Evolutionary conservation across 37 sponge, comb jelly and placozoan species (phyloP).

Genomic region (Cliona cf. orientalis): DNA sequence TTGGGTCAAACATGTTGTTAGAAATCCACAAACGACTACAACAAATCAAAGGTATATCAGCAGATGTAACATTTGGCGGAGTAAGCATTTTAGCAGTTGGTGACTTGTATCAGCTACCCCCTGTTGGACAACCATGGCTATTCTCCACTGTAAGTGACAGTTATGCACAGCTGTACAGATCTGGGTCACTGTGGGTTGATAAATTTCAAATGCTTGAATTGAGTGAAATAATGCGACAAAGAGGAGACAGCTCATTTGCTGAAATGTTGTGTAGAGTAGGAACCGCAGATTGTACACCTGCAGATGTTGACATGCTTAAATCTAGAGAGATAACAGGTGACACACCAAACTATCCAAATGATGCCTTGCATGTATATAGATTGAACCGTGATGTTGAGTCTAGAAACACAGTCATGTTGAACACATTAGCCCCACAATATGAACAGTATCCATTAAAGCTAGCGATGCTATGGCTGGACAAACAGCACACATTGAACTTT

Average conservation of each 20-base stretch:
- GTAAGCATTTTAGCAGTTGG: constrained; percentile 51
- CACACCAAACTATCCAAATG: constrained; percentile 27
- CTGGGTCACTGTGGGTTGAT: constrained; percentile 51
- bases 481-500: constrained; percentile 11
- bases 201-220: constrained; percentile 48
- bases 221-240: constrained; percentile 41
- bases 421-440: constrained; percentile 4
- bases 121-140: constrained; percentile 8
- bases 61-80: too few species aligned
- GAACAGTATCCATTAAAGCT: constrained; percentile 36
- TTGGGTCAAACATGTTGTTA: constrained; percentile 46
- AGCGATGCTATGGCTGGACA: constrained; percentile 42
- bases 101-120: constrained; percentile 47
- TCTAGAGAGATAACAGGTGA: constrained; percentile 10
- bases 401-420: constrained; percentile 21
- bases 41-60: too few species aligned
- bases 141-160: constrained; percentile 31
- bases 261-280: constrained; percentile 48
- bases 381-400: constrained; percentile 34
- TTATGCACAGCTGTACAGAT: constrained; percentile 39
- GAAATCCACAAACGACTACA: constrained; percentile 44
- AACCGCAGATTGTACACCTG: constrained; percentile 29
- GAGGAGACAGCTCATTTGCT: constrained; percentile 24
- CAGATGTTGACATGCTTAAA: constrained; percentile 25
- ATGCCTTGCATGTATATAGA: constrained; percentile 51